Base-by-base conservation (phyloP, 2,113 vertebrate genomes). In the Nestor notabilis region DNA sequence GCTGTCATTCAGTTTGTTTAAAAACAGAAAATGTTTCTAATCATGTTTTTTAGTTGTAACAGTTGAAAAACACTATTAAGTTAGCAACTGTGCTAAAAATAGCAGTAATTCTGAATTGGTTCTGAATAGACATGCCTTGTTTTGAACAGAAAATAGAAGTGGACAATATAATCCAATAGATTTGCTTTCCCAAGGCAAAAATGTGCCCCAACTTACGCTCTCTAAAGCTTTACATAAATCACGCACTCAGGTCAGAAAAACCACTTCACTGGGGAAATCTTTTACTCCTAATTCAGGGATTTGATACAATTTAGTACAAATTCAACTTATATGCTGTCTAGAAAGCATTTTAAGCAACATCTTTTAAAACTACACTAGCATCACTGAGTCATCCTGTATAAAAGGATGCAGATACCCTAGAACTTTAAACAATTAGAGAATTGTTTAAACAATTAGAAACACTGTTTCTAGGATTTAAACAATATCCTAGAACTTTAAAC, bases 51-150 rank as follows among this genome's bases (percentile, higher is more conserved):
- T 60, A 88, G n/a, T 25, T 89, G 19, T 80, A 74, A 86, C 18
- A 68, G 60, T 55, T 68, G 55, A 75, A 89, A 93, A 86, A 70
- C n/a, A 56, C 35, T 65, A 52, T 58, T 64, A 90, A 66, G 27
- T 64, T 94, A 87, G n/a, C n/a, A 58, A 91, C 27, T 53, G 53
- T 68, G 61, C 60, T 93, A 96, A 94, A 94, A 78, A 78, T 70
- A 93, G 70, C 56, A 82, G 68, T 66, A 95, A 61, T 81, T 97
- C 53, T 58, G 92, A 95, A 94, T 35, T 90, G 64, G 85, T 92
- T 93, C 58, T 90, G 61, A 85, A 87, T 65, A 91, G 68, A 60
- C 31, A 47, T 84, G 52, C 17, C 74, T 82, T 90, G 24, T 87
- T 94, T 94, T 72, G 66, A 81, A 86, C 46, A 65, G 41, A 55